phyloP scores from a whole-genome alignment of 2,113 vertebrate species.

The Castor canadensis region DNA sequence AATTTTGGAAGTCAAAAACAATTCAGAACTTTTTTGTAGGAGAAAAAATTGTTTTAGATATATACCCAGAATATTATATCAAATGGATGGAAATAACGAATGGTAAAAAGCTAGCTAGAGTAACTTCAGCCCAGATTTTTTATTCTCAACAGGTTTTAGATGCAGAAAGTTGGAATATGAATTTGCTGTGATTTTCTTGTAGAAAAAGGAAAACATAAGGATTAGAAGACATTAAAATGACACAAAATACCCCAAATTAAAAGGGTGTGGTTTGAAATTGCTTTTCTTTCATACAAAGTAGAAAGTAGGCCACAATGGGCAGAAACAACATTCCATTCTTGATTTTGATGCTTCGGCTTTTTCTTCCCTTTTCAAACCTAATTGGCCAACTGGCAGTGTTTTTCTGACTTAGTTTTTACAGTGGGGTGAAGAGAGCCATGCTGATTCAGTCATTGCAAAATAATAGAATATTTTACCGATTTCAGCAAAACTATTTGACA shows the following conservation, averaged over 20 bases:
- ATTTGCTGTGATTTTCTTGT: slow-evolving; percentile 30
- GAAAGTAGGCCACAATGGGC: slow-evolving; percentile 61
- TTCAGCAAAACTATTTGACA: slow-evolving; percentile 63
- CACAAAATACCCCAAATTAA: slow-evolving; percentile 66
- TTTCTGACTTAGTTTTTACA: slow-evolving; percentile 58
- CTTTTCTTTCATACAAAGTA: slow-evolving; percentile 54
- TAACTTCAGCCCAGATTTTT: background rate
- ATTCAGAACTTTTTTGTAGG: too few relatives aligned
- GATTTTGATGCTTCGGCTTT: slow-evolving; percentile 35
- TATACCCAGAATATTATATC: background rate
- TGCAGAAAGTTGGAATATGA: background rate
- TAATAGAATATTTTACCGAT: slow-evolving; percentile 43
- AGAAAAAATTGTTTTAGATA: background rate
- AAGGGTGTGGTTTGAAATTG: slow-evolving; percentile 58
- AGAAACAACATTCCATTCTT: slow-evolving; percentile 43
- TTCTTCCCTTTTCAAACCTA: slow-evolving; percentile 59
- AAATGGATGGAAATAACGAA: background rate
- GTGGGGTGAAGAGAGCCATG: slow-evolving; percentile 40
- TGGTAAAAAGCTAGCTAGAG: background rate
- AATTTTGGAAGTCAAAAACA: background rate
- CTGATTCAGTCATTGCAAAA: slow-evolving; percentile 68
- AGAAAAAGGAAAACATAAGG: slow-evolving; percentile 34
- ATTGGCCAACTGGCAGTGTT: slow-evolving; percentile 60
- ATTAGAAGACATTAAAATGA: slow-evolving; percentile 58
- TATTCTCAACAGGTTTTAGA: slow-evolving; percentile 5